Evolutionary conservation across 37 sponge, comb jelly and placozoan genomes (phyloP), one percentile per base, ranked within the genome.

Genomic region (Dysidea cf. avara): DNA sequence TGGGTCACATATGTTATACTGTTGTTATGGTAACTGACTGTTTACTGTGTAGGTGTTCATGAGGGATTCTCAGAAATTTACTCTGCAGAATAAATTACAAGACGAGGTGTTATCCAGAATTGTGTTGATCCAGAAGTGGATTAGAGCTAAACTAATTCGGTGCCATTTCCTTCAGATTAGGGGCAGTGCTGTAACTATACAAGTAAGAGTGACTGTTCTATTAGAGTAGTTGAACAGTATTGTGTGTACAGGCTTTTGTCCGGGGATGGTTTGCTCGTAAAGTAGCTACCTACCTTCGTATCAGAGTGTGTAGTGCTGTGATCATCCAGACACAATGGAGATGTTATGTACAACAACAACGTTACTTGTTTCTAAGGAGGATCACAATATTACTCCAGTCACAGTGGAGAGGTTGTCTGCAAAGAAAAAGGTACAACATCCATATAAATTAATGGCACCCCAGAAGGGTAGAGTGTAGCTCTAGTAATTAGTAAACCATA

Each of bases 51-150:
- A 95, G 89, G 96, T 95, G 9, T 95, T 95, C 82, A 90, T 95
- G 91, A 47, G 92, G 22, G 89, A 87, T 7, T 56, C 55, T 6
- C 96, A 87, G 36, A 83, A 87, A 52, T 71, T 68, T 20, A 51
- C 58, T 28, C 75, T 95, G 16, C 88, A 95, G 71, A 72, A 72
- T 33, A 66, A 80, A 57, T 82, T 91, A 43, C 61, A 83, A 47
- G 83, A 84, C 30, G 75, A 80, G 59, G 88, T 95, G 28, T 75
- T 88, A 58, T 84, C 60, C 25, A 75, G 74, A 59, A 91, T 95
- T n/a, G 36, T 86, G 20, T 34, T 85, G 54, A 83, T 95, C 57
- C 96, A 95, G 76, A 53, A 67, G 14, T 92, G 92, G 92, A 57
- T 74, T 30, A 74, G 92, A 64, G 85, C 78, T n/a, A 83, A 86